These are phyloP conservation scores for Vulpes ferrilata DNA, from an alignment of 2,113 vertebrate species.

Conservation along the genomic window DNA sequence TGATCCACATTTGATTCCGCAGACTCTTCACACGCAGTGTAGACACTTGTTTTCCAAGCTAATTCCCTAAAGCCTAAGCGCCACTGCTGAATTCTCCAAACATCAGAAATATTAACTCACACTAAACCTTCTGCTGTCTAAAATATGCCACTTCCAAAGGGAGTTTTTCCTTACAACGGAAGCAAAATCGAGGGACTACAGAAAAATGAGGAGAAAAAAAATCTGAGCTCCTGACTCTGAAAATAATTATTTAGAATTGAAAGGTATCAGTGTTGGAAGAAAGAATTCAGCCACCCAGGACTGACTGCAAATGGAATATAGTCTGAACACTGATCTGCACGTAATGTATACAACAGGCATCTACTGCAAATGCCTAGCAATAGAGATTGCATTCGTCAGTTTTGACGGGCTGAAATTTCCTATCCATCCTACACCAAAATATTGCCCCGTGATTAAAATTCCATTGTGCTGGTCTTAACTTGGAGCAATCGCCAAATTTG, in stretches of 20 bases:
- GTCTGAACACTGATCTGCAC: slow-evolving; percentile 4
- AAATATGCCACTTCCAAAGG: background rate
- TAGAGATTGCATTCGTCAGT: background rate
- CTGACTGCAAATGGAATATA: background rate
- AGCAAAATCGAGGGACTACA: background rate
- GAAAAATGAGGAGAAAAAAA: background rate
- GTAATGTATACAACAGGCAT: background rate
- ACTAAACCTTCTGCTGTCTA: background rate
- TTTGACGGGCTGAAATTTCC: background rate
- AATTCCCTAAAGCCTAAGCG: background rate
- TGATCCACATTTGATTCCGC: background rate
- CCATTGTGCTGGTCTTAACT: background rate
- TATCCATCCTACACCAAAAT: slow-evolving; percentile 30
- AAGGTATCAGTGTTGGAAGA: background rate
- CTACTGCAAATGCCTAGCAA: background rate
- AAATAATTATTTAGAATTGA: slow-evolving; percentile 2
- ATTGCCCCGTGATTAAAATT: slow-evolving; percentile 22
- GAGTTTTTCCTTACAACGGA: background rate
- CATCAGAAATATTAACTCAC: background rate
- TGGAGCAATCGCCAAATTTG: background rate
- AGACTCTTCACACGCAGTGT: background rate
- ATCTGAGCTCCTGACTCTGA: background rate
- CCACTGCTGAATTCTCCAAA: background rate
- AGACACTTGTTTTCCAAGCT: background rate
- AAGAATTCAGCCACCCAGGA: background rate